Base-by-base conservation (phyloP, 2,888 invertebrate genomes). In the Drosophila gaucha region DNA sequence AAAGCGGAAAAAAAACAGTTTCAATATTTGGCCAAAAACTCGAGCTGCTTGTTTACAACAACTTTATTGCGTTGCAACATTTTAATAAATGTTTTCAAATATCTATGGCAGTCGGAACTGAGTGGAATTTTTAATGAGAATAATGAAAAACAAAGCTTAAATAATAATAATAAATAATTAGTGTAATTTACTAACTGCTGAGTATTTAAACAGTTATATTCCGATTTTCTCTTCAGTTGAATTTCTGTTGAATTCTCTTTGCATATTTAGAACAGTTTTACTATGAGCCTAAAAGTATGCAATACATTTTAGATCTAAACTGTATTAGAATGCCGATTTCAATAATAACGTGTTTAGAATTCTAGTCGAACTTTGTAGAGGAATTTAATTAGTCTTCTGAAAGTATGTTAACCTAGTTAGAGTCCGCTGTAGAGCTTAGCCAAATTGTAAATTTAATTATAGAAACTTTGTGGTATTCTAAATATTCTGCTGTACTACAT, bases 1-100 rank as follows among this genome's bases (percentile, higher is more conserved):
- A 20, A 12, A 31, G 5, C 16, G 20, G 12, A 43, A 43, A 58
- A 46, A 31, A 67, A 33, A 35, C 4, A n/a, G 16, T 26, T 74
- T 63, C 46, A 63, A 67, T 69, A 75, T 64, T 51, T 64, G 49
- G 56, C 28, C 22, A 46, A 26, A 39, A 26, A 14, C 9, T 41
- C 20, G 33, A 20, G 31, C 10, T 1, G 26, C 22, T 24, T 26
- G 43, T 39, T 30, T 43, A 44, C 31, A 59, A 46, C 28, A 56
- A 73, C 38, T 67, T 35, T 16, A 39, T n/a, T 46, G 46, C 35
- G 33, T 56, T 38, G 31, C 35, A 18, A 14, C n/a, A 16, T 9
- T 10, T 38, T 24, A 30, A 8, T 14, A 18, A 43, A 38, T 20
- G 10, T 14, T 20, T 47, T 6, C 1, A 16, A 33, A 35, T 14